Percentiles rank a stretch among this genome's conserved stretches.
Evolutionary conservation across 37 sponge, comb jelly and placozoan species (phyloP).

Genomic region (Mnemiopsis leidyi): DNA sequence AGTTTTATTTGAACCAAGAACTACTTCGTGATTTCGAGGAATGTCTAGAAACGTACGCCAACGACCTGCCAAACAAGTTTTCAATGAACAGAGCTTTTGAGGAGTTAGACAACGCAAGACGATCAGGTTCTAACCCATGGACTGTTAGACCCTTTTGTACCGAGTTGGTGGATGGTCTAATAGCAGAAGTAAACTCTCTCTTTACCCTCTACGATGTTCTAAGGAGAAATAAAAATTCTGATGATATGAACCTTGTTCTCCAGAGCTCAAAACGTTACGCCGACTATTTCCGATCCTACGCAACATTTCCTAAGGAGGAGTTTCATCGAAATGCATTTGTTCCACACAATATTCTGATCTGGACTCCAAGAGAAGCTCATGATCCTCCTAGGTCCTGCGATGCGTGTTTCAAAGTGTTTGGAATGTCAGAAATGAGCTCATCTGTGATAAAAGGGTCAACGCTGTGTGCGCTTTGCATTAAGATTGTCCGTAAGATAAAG

Average conservation of each 20-base stretch:
- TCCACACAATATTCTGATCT: neutral
- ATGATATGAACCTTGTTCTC: neutral
- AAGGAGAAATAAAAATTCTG: neutral
- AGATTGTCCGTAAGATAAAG: neutral
- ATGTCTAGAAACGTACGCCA: neutral
- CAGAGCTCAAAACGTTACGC: neutral
- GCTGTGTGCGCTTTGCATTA: neutral
- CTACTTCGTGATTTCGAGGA: neutral
- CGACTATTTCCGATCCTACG: neutral
- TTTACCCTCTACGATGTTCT: neutral
- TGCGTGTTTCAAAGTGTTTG: neutral
- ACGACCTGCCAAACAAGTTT: neutral
- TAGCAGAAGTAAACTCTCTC: neutral
- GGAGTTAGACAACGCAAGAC: neutral
- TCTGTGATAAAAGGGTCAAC: neutral
- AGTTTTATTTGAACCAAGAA: neutral
- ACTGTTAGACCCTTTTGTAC: neutral
- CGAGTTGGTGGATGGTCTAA: neutral
- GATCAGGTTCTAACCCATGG: neutral
- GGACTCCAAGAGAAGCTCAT: neutral
- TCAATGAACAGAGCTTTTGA: neutral
- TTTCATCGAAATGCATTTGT: neutral
- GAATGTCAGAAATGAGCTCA: neutral
- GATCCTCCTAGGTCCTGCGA: neutral
- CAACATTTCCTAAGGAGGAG: neutral